A percentile compares a stretch with the other conserved stretches of the same genome.
Conservation (phyloP, 35 echinoderm and acorn worm species). For the Lytechinus variegatus region DNA sequence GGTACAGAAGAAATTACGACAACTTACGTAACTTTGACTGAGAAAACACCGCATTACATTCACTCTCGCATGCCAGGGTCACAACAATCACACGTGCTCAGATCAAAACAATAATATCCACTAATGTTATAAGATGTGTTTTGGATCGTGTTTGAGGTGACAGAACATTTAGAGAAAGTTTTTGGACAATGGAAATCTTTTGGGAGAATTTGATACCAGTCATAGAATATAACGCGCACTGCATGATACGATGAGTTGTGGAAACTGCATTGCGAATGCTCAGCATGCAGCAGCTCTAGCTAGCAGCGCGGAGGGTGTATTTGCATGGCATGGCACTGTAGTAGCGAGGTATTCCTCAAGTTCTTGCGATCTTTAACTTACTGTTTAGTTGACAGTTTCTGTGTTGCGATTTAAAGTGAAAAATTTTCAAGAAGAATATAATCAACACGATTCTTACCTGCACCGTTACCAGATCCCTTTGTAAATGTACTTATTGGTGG, state of each 20-base stretch:
- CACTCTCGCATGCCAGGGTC: conserved; percentile 37
- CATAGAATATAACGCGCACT: neutral
- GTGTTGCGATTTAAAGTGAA: neutral
- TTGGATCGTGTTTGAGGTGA: neutral
- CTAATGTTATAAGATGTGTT: neutral
- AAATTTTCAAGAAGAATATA: neutral
- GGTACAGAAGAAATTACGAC: conserved; percentile 25
- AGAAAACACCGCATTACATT: conserved; percentile 31
- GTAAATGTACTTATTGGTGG: conserved; percentile 32
- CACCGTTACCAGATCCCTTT: neutral
- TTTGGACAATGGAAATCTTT: neutral
- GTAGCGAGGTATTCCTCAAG: too few relatives aligned
- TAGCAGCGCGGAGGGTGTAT: neutral
- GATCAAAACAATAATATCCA: neutral
- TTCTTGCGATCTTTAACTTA: too few relatives aligned
- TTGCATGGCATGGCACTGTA: too few relatives aligned
- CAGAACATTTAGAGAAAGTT: neutral
- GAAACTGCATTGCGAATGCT: neutral
- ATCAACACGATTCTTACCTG: neutral
- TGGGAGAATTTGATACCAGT: neutral
- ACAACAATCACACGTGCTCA: conserved; percentile 26
- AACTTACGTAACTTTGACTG: conserved; percentile 49
- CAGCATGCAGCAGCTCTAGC: neutral
- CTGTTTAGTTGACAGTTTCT: too few relatives aligned
- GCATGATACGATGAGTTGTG: neutral